phyloP scores from a whole-genome alignment of 2,888 invertebrate species.

The Oeneis ivallda region DNA sequence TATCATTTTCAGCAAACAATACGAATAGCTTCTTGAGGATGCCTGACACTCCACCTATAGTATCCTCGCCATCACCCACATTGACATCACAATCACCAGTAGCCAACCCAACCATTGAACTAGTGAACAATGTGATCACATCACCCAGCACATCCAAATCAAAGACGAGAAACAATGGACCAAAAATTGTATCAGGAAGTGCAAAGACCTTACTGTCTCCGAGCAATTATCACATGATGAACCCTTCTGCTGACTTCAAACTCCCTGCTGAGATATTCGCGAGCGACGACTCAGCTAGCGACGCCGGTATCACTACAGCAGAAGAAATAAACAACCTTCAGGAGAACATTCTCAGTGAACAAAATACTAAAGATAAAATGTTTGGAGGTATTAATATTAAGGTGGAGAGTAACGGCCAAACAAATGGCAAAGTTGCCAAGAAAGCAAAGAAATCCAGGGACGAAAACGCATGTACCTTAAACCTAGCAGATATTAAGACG shows the following conservation, averaged over 20 bases:
- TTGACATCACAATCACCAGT: slow-evolving; percentile 49
- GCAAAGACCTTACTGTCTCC: slow-evolving; percentile 52
- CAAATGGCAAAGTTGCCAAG: slow-evolving; percentile 45
- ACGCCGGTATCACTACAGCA: slow-evolving; percentile 55
- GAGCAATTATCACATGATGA: slow-evolving; percentile 60
- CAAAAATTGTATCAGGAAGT: slow-evolving; percentile 44
- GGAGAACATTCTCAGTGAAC: slow-evolving; percentile 50
- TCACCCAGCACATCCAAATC: slow-evolving; percentile 55
- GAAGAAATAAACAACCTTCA: slow-evolving; percentile 59
- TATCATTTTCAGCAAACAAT: slow-evolving; percentile 50
- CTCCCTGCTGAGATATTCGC: slow-evolving; percentile 78
- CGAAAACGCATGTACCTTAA: slow-evolving; percentile 47
- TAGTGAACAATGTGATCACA: slow-evolving; percentile 48
- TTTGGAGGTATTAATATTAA: slow-evolving; percentile 73
- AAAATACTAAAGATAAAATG: slow-evolving; percentile 65
- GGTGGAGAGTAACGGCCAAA: slow-evolving; percentile 52
- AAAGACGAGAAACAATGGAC: slow-evolving; percentile 45
- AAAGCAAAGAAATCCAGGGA: slow-evolving; percentile 60
- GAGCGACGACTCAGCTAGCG: slow-evolving; percentile 74
- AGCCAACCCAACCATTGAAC: slow-evolving; percentile 47
- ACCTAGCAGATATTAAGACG: slow-evolving; percentile 72
- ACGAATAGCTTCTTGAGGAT: slow-evolving; percentile 47
- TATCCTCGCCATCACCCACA: slow-evolving; percentile 58
- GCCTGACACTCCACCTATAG: slow-evolving; percentile 50
- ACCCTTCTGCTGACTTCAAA: slow-evolving; percentile 69